A percentile compares a stretch with the other conserved stretches of the same genome.
Evolutionary conservation across 2,113 vertebrate species (phyloP).

Genomic region (Onychostruthus taczanowskii): DNA sequence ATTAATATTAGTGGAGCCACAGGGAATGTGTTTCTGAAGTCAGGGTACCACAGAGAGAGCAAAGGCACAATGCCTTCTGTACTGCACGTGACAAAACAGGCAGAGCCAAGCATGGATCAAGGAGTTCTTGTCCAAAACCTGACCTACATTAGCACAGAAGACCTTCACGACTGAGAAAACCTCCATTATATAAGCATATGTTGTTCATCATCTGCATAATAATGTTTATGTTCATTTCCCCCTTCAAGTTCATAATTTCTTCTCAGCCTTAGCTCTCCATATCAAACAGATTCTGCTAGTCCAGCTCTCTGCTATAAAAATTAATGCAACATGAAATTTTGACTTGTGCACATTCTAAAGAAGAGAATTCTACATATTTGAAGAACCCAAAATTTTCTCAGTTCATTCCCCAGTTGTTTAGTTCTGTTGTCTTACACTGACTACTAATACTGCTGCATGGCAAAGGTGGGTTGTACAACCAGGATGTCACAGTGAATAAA

Average conservation of each 20-base stretch:
- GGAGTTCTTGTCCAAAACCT: background rate
- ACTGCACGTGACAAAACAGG: background rate
- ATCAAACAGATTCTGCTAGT: background rate
- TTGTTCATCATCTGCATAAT: background rate
- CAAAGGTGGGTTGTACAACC: background rate
- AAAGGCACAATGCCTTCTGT: background rate
- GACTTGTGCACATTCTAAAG: background rate
- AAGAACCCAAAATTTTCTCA: accelerated
- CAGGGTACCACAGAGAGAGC: background rate
- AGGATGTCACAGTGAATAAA: background rate
- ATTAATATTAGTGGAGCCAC: background rate
- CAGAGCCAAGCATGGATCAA: background rate
- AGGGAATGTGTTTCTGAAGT: background rate
- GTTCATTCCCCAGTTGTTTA: background rate
- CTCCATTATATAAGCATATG: background rate
- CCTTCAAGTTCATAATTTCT: background rate
- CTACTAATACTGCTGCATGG: background rate
- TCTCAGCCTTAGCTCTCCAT: background rate
- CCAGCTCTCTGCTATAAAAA: background rate
- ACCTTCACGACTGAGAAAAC: background rate
- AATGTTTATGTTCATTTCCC: background rate
- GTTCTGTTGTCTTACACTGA: background rate
- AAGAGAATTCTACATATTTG: background rate
- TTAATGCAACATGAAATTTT: background rate
- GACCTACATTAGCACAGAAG: background rate